phyloP scores from a whole-genome alignment of 2,888 invertebrate genomes.

The Phania funesta region DNA sequence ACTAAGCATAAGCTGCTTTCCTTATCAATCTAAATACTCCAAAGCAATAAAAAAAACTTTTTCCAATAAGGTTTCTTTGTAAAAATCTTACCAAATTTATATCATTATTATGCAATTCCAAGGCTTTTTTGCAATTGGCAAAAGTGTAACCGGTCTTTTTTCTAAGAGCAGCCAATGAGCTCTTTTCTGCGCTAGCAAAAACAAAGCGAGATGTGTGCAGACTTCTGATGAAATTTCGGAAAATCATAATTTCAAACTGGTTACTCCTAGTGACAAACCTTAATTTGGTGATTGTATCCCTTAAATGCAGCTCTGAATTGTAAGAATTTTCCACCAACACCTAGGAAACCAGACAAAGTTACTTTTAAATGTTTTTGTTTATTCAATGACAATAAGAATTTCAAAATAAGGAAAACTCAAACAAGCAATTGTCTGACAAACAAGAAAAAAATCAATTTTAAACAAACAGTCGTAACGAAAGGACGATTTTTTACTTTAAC shows the following conservation, averaged over 20 bases:
- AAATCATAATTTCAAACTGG: conserved; percentile 30
- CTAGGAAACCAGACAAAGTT: conserved; percentile 52
- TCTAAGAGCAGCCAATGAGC: conserved; percentile 89
- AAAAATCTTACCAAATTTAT: conserved; percentile 85
- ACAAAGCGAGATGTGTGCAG: conserved; percentile 82
- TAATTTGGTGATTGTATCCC: conserved; percentile 43
- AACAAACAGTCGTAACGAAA: conserved; percentile 6
- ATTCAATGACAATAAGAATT: conserved; percentile 61
- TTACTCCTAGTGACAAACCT: conserved; percentile 4
- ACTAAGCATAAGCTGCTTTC: too few relatives aligned
- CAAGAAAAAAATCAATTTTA: conserved; percentile 35
- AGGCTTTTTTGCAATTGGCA: conserved; percentile 96
- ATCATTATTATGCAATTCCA: conserved; percentile 94
- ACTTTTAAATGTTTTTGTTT: conserved; percentile 41
- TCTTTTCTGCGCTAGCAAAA: conserved; percentile 85
- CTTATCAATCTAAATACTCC: too few relatives aligned
- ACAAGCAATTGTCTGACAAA: conserved; percentile 28
- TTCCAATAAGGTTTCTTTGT: too few relatives aligned
- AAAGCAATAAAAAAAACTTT: too few relatives aligned
- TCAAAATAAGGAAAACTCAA: conserved; percentile 43
- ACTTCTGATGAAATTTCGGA: conserved; percentile 79
- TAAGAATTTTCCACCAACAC: conserved; percentile 41
- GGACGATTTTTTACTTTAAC: neutral
- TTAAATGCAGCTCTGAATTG: conserved; percentile 44
- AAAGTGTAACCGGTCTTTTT: conserved; percentile 98